These are phyloP conservation scores for Frieseomelitta varia DNA, from an alignment of 1,140 invertebrate genomes.

Conservation along the genomic window DNA sequence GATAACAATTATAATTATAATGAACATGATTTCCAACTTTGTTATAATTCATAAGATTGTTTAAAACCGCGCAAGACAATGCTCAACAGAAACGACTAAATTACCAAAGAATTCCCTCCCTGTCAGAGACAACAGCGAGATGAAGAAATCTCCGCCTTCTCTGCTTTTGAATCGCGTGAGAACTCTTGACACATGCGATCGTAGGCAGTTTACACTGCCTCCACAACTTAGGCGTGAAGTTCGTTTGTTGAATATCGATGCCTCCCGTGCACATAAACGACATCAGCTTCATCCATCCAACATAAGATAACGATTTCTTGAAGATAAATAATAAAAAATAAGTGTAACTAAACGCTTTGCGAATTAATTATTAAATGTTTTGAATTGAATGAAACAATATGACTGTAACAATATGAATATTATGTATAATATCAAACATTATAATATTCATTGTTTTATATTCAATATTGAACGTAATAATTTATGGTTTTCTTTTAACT, in stretches of 20 bases:
- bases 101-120: constrained; percentile 8
- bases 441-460: too few species aligned
- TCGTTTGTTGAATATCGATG: background rate
- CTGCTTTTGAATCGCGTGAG: constrained; percentile 38
- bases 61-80: background rate
- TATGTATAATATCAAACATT: background rate
- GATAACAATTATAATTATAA: too few species aligned
- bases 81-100: background rate
- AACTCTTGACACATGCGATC: constrained; percentile 53
- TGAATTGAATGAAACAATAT: too few species aligned
- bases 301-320: background rate
- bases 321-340: too few species aligned
- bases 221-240: constrained; percentile 24
- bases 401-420: background rate
- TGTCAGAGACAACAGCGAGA: constrained; percentile 20
- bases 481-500: too few species aligned
- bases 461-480: too few species aligned
- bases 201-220: constrained; percentile 55
- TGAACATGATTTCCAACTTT: too few species aligned
- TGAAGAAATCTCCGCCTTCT: constrained; percentile 43
- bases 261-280: background rate
- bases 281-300: background rate
- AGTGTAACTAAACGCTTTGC: too few species aligned
- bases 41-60: too few species aligned
- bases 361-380: too few species aligned